phyloP scores from a whole-genome alignment of 2,888 invertebrate genomes.

The Torymus auratus region DNA sequence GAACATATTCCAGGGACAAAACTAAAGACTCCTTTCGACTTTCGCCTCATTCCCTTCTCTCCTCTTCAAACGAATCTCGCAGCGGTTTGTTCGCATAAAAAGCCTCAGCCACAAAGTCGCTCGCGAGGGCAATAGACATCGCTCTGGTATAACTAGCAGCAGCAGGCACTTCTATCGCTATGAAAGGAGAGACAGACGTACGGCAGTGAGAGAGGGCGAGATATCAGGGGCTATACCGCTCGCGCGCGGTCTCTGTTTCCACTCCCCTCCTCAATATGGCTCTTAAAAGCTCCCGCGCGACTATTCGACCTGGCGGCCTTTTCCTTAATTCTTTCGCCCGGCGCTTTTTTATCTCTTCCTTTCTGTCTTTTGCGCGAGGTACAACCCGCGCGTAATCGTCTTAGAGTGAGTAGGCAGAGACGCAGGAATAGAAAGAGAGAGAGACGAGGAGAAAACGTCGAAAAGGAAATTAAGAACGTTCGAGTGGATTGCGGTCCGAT shows the following conservation, averaged over 20 bases:
- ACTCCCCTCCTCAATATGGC: constrained; percentile 43
- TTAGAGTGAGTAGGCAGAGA: constrained; percentile 3
- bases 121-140: constrained; percentile 11
- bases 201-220: constrained; percentile 40
- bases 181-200: constrained; percentile 23
- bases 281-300: constrained; percentile 62
- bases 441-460: constrained; percentile 11
- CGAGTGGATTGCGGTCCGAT: constrained; percentile 37
- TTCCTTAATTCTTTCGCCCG: constrained; percentile 65
- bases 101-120: constrained; percentile 8
- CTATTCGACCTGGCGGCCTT: constrained; percentile 72
- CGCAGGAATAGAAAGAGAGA: neutral
- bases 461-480: constrained; percentile 45
- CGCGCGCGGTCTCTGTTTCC: constrained; percentile 44
- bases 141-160: neutral
- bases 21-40: too few relatives aligned
- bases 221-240: constrained; percentile 33
- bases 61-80: too few relatives aligned
- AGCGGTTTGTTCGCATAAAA: too few relatives aligned
- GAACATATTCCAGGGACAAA: too few relatives aligned
- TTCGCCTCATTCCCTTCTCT: too few relatives aligned
- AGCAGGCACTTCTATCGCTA: constrained; percentile 3
- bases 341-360: neutral
- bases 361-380: neutral
- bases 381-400: constrained; percentile 27